A percentile compares a stretch with the other conserved stretches of the same genome.
phyloP scores from a whole-genome alignment of 2,888 invertebrate genomes.

The Trichacis sp. region DNA sequence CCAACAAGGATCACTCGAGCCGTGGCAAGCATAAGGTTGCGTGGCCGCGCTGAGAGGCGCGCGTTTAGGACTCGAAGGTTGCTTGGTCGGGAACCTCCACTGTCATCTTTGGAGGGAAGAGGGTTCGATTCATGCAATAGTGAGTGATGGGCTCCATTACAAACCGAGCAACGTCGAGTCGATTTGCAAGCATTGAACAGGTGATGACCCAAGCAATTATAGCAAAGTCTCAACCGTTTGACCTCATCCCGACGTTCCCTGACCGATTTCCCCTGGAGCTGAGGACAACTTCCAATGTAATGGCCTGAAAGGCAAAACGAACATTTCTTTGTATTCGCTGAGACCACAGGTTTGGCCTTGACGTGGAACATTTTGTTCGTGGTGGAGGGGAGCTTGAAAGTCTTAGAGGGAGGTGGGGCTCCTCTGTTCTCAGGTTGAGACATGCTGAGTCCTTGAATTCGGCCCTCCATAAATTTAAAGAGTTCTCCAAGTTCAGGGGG shows the following conservation, averaged over 20 bases:
- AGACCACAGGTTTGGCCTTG: no score
- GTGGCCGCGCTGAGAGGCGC: not conserved
- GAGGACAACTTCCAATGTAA: not conserved
- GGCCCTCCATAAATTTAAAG: no score
- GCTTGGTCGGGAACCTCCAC: not conserved
- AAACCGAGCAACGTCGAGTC: not conserved
- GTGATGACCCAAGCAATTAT: not conserved
- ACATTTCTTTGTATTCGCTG: not conserved
- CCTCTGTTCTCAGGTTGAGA: no score
- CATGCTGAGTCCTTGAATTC: no score
- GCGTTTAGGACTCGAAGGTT: not conserved
- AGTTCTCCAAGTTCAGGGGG: no score
- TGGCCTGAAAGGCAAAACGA: not conserved
- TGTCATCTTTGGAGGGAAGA: not conserved
- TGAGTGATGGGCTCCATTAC: conserved; percentile 2
- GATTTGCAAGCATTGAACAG: not conserved
- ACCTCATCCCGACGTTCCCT: not conserved
- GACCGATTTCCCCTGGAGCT: not conserved
- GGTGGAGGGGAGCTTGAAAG: no score
- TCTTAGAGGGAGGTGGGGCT: no score
- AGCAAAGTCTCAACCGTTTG: not conserved
- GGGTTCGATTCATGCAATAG: not conserved
- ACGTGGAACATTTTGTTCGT: no score
- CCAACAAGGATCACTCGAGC: conserved; percentile 17
- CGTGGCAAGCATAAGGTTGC: conserved; percentile 23